A percentile compares a stretch with the other conserved stretches of the same genome.
Evolutionary conservation across 2,797 vertebrate species (phyloP).

Genomic region (Enteromius afrohamiltoni): DNA sequence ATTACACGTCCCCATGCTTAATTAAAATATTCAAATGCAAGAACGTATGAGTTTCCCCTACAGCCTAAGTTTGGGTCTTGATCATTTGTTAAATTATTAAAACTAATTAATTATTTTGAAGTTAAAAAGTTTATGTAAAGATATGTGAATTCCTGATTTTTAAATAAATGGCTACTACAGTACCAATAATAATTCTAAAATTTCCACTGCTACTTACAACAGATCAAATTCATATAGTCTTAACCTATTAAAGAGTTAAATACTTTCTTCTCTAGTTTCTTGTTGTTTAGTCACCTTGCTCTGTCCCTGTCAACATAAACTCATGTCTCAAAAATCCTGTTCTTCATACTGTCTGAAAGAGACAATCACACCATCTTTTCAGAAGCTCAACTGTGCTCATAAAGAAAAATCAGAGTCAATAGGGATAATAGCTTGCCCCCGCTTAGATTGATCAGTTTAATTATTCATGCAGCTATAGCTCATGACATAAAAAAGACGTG

Average conservation of each 20-base stretch:
- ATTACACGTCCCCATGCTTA: neutral
- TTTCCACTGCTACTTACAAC: neutral
- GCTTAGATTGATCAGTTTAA: slow-evolving; percentile 54
- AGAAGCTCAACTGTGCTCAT: slow-evolving; percentile 19
- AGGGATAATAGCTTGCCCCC: slow-evolving; percentile 48
- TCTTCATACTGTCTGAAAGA: slow-evolving; percentile 23
- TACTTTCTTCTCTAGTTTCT: neutral
- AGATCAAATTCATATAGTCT: neutral
- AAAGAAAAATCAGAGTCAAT: slow-evolving; percentile 42
- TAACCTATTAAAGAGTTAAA: neutral
- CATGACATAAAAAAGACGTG: slow-evolving; percentile 55
- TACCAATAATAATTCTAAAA: neutral
- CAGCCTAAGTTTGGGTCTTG: too few relatives aligned
- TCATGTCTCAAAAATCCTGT: neutral
- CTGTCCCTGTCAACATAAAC: neutral
- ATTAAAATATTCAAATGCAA: slow-evolving; percentile 1
- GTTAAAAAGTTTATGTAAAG: neutral
- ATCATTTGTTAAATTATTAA: too few relatives aligned
- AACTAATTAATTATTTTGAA: neutral
- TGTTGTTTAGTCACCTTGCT: neutral
- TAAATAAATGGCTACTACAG: neutral
- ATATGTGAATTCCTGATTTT: neutral
- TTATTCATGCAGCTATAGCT: slow-evolving; percentile 55
- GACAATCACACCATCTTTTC: slow-evolving; percentile 19
- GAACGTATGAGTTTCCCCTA: neutral